Conservation (phyloP, 2,888 invertebrate species). For the Pegoplata infirma region DNA sequence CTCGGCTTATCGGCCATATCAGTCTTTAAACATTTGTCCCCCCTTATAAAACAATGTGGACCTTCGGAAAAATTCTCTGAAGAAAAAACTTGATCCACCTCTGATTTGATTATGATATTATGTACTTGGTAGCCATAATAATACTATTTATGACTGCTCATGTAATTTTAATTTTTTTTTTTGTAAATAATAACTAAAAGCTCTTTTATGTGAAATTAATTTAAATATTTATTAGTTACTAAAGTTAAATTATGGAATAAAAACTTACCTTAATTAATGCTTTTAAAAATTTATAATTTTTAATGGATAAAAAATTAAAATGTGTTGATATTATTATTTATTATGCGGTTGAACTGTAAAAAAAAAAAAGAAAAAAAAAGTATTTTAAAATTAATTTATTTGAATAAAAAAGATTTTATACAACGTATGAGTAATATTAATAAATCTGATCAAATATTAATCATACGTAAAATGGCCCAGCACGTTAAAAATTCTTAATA, state of each 20-base stretch:
- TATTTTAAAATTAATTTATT: background rate
- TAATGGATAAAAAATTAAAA: background rate
- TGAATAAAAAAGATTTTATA: background rate
- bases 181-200: no score
- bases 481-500: no score
- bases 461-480: no score
- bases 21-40: no score
- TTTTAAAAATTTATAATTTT: constrained; percentile 1
- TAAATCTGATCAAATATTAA: background rate
- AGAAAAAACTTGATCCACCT: no score
- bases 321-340: constrained; percentile 18
- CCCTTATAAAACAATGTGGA: no score
- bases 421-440: background rate
- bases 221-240: no score
- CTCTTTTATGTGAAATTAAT: no score
- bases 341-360: constrained; percentile 36
- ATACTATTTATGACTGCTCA: background rate
- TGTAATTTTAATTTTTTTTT: background rate
- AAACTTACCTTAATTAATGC: background rate
- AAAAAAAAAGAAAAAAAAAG: background rate
- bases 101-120: no score
- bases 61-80: no score
- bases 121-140: no score
- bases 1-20: no score
- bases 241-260: background rate